Evolutionary conservation across 2,888 invertebrate species (phyloP).

Genomic region (Endomychus coccineus): DNA sequence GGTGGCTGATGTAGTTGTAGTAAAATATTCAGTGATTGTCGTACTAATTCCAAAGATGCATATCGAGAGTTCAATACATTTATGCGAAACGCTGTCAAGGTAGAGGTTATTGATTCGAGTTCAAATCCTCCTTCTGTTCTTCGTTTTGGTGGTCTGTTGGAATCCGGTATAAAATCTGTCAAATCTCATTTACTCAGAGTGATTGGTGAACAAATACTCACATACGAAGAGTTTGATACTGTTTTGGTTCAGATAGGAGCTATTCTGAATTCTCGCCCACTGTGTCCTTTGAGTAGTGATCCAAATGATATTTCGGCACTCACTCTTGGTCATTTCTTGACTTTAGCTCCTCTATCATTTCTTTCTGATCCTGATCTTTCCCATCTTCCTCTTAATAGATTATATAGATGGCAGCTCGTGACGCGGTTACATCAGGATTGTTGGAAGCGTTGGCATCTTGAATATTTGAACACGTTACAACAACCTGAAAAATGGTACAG

Average conservation of each 20-base stretch:
- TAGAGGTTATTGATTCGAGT: no score
- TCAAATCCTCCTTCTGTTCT: no score
- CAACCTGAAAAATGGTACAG: conserved; percentile 16
- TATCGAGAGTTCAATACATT: no score
- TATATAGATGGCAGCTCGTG: conserved; percentile 13
- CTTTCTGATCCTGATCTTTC: conserved; percentile 6
- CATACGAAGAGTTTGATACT: conserved; percentile 3
- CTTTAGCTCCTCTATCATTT: not conserved
- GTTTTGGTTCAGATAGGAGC: not conserved
- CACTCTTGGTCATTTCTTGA: conserved; percentile 5
- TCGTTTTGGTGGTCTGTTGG: no score
- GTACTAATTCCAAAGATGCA: no score
- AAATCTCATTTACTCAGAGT: not conserved
- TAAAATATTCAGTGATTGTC: not conserved
- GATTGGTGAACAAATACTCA: conserved; percentile 1
- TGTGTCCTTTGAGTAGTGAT: conserved; percentile 2
- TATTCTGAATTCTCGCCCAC: conserved; percentile 2
- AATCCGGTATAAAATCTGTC: no score
- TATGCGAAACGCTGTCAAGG: no score
- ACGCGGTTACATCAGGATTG: conserved; percentile 16
- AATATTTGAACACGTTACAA: conserved; percentile 21
- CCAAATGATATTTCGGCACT: conserved; percentile 4
- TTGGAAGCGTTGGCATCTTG: conserved; percentile 17
- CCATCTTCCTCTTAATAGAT: conserved; percentile 4
- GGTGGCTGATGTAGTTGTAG: no score